These are phyloP conservation scores for Mus minutoides DNA, from an alignment of 2,797 vertebrate species.

Conservation along the genomic window DNA sequence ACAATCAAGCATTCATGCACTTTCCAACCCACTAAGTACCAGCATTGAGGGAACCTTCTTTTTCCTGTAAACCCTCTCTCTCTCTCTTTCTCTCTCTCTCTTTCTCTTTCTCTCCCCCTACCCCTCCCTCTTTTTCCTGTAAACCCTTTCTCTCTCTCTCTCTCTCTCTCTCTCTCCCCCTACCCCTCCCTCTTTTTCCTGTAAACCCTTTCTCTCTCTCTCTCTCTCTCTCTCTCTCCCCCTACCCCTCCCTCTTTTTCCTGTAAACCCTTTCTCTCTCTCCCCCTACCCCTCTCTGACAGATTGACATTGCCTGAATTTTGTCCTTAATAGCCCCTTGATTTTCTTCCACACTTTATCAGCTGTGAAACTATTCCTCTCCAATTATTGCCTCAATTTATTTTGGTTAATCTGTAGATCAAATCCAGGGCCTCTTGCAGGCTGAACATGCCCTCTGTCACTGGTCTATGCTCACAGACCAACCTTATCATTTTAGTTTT, in stretches of 20 bases:
- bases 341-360: conserved; percentile 13
- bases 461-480: not conserved
- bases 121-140: not conserved
- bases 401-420: not conserved
- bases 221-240: not conserved
- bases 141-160: no score
- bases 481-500: conserved; percentile 30
- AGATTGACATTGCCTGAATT: not conserved
- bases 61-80: not conserved
- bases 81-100: no score
- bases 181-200: not conserved
- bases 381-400: not conserved
- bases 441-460: not conserved
- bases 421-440: not conserved
- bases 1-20: not conserved
- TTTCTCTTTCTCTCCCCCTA: not conserved
- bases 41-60: not conserved
- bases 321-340: not conserved
- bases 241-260: not conserved
- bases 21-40: not conserved
- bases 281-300: not conserved
- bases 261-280: not conserved
- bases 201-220: no score
- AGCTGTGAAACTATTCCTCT: not conserved
- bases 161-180: not conserved